Evolutionary conservation across 2,888 invertebrate species (phyloP), one percentile per base, ranked within the genome.

Genomic region (Chorisops tibialis): DNA sequence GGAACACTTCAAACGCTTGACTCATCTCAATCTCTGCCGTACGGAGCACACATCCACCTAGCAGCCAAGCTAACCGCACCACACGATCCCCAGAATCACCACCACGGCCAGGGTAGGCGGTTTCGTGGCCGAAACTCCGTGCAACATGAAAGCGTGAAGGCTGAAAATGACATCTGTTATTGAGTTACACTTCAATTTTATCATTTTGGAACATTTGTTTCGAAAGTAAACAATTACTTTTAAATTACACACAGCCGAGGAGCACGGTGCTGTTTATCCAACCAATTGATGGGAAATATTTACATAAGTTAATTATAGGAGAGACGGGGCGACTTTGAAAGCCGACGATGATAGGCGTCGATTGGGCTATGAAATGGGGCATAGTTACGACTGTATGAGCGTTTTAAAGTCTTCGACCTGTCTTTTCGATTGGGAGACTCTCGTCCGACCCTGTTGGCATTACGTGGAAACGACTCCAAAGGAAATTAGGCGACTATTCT

Each of bases 141-240:
- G 30, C 30, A 24, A 41, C 24, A 49, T 59, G 16, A 50, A 59
- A 52, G 51, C 52, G 52, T 43, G 63, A 63, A 59, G 52, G 24
- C 65, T 65, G 65, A 54, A 65, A 65, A 63, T 65, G 65, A 65
- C 65, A 65, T 65, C 65, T 65, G 65, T 59, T 63, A 63, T 63
- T 65, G 47, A 61, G 59, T 63, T 65, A 63, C 65, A 65, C 61
- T 63, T 61, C 61, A 65, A 65, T 59, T 65, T 61, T 61, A 65
- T 63, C 63, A 63, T 65, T 65, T 65, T 63, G 50, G 61, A 61
- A 65, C 61, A 63, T 65, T 65, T 63, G 61, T 63, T 63, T 63
- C 61, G 61, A 65, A 65, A 65, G 61, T 65, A 65, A 65, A 65
- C 65, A 65, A 65, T 65, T 63, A 65, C 63, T 51, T 63, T 63